A percentile compares a stretch with the other conserved stretches of the same genome.
Evolutionary conservation across 2,888 invertebrate genomes (phyloP).

Genomic region (Nemotelus pantherinus): DNA sequence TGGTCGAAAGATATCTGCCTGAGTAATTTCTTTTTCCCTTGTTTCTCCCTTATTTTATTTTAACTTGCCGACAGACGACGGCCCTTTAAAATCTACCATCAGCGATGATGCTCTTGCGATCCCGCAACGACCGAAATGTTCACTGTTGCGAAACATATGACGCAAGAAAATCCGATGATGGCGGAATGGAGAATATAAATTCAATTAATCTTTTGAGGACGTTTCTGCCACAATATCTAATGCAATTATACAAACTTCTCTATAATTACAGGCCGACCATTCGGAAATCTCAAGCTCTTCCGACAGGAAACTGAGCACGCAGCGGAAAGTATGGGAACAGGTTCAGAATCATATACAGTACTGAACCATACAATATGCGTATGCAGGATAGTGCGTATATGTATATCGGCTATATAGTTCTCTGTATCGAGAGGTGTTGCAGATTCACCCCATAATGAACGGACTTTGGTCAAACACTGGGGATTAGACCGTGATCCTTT

Average conservation of each 20-base stretch:
- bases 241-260: background rate
- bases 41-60: background rate
- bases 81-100: background rate
- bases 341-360: background rate
- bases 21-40: slow-evolving; percentile 13
- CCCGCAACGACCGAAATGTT: background rate
- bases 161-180: background rate
- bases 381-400: background rate
- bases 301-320: background rate
- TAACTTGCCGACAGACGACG: background rate
- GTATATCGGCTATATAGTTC: too few species aligned
- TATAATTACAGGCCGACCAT: background rate
- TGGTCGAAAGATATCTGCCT: slow-evolving; percentile 28
- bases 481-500: slow-evolving; percentile 48
- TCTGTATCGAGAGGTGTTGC: background rate
- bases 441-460: slow-evolving; percentile 27
- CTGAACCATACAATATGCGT: background rate
- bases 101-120: background rate
- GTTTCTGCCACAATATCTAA: background rate
- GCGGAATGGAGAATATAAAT: background rate
- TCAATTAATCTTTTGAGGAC: slow-evolving; percentile 10
- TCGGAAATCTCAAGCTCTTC: background rate
- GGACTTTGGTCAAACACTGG: slow-evolving; percentile 45
- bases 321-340: background rate
- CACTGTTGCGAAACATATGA: background rate